Evolutionary conservation across 2,113 vertebrate genomes (phyloP).

Genomic region (Engystomops pustulosus): DNA sequence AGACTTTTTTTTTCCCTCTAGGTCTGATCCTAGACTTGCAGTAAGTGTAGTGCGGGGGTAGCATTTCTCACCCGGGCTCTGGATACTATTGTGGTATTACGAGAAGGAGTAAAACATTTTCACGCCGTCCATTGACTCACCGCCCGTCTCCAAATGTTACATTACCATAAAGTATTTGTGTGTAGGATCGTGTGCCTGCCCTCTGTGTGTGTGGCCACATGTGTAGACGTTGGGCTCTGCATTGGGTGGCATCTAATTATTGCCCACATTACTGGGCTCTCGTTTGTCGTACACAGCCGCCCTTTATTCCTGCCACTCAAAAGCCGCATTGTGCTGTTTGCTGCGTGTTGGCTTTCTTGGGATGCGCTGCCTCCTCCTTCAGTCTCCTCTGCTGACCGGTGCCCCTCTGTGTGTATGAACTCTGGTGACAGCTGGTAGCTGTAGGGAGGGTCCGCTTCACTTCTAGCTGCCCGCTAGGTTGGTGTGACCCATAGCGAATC

Average conservation of each 20-base stretch:
- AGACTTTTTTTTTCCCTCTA: no score
- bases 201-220: background rate
- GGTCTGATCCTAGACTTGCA: no score
- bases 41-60: no score
- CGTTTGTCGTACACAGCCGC: conserved; percentile 17
- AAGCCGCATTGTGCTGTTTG: conserved; percentile 23
- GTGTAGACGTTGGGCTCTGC: conserved; percentile 14
- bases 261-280: conserved; percentile 6
- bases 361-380: background rate
- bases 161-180: background rate
- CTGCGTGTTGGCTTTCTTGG: background rate
- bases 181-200: background rate
- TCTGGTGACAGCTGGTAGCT: background rate
- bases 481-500: background rate
- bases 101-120: background rate
- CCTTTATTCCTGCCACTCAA: conserved; percentile 8
- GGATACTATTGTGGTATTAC: background rate
- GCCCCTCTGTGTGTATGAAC: background rate
- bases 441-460: background rate
- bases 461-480: background rate
- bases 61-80: background rate
- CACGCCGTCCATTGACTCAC: no score
- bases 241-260: conserved; percentile 41
- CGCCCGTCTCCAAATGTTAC: background rate
- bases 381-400: background rate